phyloP scores from a whole-genome alignment of 2,797 vertebrate genomes.

The Anisognathus igniventris region DNA sequence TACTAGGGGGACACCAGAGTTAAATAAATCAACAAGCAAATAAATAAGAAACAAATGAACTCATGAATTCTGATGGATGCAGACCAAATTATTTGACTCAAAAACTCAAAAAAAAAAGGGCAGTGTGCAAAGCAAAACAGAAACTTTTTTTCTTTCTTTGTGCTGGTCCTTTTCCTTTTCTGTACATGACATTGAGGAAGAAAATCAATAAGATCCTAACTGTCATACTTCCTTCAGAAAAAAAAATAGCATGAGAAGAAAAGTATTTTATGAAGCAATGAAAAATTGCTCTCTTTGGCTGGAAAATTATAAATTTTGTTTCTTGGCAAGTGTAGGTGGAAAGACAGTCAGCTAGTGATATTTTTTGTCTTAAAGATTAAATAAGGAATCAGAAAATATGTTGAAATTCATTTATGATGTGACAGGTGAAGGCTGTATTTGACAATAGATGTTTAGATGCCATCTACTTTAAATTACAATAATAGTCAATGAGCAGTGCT shows the following conservation, averaged over 20 bases:
- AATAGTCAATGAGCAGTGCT: background rate
- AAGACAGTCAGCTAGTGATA: background rate
- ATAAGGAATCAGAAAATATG: background rate
- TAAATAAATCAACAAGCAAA: background rate
- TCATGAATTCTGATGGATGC: background rate
- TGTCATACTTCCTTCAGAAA: background rate
- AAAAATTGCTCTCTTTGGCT: background rate
- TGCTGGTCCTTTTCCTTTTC: background rate
- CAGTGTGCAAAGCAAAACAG: background rate
- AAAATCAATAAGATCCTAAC: background rate
- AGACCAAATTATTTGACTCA: background rate
- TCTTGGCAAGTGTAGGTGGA: background rate
- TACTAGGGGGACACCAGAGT: background rate
- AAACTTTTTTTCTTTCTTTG: background rate
- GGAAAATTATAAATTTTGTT: background rate
- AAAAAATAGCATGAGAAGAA: background rate
- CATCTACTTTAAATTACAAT: background rate
- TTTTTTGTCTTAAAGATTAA: background rate
- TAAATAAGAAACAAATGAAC: background rate
- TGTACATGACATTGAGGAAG: background rate
- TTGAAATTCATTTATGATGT: background rate
- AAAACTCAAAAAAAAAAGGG: background rate
- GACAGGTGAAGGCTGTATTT: background rate
- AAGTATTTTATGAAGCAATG: background rate
- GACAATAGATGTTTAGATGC: background rate